Evolutionary conservation across 1,140 invertebrate genomes (phyloP).

Genomic region (roundworm (Caenorhabditis elegans)): DNA sequence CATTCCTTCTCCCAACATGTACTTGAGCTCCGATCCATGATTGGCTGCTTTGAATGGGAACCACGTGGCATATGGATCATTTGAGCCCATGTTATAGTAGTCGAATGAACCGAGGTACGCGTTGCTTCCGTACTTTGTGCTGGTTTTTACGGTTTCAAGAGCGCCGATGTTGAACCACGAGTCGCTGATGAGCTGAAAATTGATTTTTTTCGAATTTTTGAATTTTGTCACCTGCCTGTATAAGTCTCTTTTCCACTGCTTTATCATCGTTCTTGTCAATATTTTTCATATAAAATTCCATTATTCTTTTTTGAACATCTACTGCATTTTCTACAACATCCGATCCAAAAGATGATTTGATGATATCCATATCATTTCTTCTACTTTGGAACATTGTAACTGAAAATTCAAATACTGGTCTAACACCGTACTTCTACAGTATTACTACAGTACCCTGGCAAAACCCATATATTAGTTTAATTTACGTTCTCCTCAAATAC

Average conservation of each 20-base stretch:
- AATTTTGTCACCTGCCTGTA: neutral
- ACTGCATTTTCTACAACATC: neutral
- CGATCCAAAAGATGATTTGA: neutral
- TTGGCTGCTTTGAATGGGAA: slow-evolving; percentile 46
- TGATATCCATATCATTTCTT: neutral
- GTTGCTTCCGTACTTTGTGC: neutral
- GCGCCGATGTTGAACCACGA: slow-evolving; percentile 5
- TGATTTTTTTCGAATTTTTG: neutral
- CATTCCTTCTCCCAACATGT: slow-evolving; percentile 47
- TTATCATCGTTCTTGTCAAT: neutral
- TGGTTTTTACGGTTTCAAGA: neutral
- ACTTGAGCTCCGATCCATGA: slow-evolving; percentile 50
- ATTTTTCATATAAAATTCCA: slow-evolving; percentile 34
- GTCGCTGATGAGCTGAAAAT: neutral
- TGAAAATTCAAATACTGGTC: too few relatives aligned
- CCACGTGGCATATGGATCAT: neutral
- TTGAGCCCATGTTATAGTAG: neutral
- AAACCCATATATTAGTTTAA: too few relatives aligned
- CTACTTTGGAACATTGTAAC: neutral
- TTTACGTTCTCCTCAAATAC: too few relatives aligned
- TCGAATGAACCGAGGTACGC: slow-evolving; percentile 41
- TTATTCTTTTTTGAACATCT: neutral
- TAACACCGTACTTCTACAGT: too few relatives aligned
- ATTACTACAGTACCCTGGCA: too few relatives aligned
- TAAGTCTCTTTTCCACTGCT: neutral